Conservation (phyloP, 2,888 invertebrate species). For the Laspeyria flexula region DNA sequence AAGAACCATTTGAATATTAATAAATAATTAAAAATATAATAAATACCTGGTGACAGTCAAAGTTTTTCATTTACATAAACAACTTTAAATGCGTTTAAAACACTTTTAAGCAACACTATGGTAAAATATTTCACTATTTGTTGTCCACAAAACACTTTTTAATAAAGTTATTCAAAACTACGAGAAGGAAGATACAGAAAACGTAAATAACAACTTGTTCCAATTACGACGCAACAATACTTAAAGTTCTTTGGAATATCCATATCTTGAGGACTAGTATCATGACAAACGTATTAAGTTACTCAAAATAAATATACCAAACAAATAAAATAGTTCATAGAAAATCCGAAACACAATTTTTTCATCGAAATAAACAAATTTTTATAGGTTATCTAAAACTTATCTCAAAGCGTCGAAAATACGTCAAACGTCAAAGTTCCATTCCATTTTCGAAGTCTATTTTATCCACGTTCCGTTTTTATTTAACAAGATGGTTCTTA, state of each 20-base stretch:
- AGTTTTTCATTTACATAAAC: background rate
- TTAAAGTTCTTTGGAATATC: slow-evolving; percentile 1
- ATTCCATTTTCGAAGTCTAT: background rate
- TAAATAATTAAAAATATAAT: background rate
- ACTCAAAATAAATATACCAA: background rate
- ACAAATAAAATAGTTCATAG: background rate
- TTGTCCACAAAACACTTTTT: background rate
- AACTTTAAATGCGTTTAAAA: background rate
- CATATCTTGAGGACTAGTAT: background rate
- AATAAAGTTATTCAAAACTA: background rate
- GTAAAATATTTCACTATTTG: background rate
- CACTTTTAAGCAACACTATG: slow-evolving; percentile 8
- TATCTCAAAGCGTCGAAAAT: slow-evolving; percentile 53
- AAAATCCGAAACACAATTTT: slow-evolving; percentile 16
- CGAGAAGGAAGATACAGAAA: slow-evolving; percentile 1
- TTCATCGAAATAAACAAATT: slow-evolving; percentile 47
- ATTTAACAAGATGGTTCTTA: background rate
- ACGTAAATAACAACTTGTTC: slow-evolving; percentile 6
- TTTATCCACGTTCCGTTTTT: background rate
- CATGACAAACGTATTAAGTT: background rate
- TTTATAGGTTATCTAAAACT: too few species aligned
- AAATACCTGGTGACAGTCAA: background rate
- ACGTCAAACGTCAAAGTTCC: slow-evolving; percentile 39
- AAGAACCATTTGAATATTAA: too few species aligned
- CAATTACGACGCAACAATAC: slow-evolving; percentile 11